Evolutionary conservation across 1,140 invertebrate genomes (phyloP).

Genomic region (Drosophila rhopaloa): DNA sequence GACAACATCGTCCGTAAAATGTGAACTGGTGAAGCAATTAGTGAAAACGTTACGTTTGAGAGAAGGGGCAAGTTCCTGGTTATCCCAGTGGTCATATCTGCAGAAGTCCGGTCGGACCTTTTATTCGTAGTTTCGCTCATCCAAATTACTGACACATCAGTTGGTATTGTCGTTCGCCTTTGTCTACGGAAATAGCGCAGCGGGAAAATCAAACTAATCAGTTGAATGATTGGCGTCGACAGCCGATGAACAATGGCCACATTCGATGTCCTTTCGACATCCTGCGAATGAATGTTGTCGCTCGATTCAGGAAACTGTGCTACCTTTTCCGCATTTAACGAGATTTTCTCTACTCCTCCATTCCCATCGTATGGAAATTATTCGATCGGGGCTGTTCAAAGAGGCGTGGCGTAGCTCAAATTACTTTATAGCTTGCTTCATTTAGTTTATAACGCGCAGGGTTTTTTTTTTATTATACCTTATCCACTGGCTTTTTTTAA

Average conservation of each 20-base stretch:
- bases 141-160: conserved; percentile 74
- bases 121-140: conserved; percentile 5
- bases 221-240: conserved; percentile 77
- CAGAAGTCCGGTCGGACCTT: conserved; percentile 42
- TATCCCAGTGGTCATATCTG: conserved; percentile 55
- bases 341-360: conserved; percentile 43
- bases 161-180: conserved; percentile 54
- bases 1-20: conserved; percentile 37
- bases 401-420: conserved; percentile 43
- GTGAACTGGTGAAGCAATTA: conserved; percentile 65
- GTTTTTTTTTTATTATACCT: conserved; percentile 10
- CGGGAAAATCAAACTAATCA: conserved; percentile 79
- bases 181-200: conserved; percentile 73
- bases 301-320: conserved; percentile 55
- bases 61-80: conserved; percentile 7
- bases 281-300: conserved; percentile 65
- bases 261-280: conserved; percentile 12
- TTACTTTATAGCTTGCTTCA: conserved; percentile 75
- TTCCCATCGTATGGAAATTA: conserved; percentile 55
- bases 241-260: conserved; percentile 59
- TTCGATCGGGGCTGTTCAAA: conserved; percentile 21
- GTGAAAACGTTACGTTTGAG: conserved; percentile 31
- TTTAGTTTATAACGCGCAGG: conserved; percentile 66
- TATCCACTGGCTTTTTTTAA: conserved; percentile 55
- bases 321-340: conserved; percentile 52